Evolutionary conservation across 2,797 vertebrate genomes (phyloP).

Genomic region (Botia almorhae): DNA sequence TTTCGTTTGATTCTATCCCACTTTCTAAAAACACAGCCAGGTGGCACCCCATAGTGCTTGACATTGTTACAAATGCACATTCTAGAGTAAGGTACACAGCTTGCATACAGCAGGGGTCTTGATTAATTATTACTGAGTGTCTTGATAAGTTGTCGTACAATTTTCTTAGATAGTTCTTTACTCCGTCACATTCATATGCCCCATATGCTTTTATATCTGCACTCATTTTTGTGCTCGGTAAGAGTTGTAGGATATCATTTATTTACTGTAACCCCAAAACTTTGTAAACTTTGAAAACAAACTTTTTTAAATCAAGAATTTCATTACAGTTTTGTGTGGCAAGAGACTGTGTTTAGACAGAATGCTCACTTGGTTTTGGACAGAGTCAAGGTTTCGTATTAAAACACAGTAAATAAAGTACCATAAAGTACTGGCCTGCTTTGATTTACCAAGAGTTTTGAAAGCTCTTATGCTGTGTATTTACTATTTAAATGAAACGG

Average conservation of each 20-base stretch:
- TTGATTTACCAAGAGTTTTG: background rate
- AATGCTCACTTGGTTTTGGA: background rate
- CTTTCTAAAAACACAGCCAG: background rate
- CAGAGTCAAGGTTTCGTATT: background rate
- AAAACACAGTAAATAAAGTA: background rate
- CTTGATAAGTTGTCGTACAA: background rate
- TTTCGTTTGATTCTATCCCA: no score
- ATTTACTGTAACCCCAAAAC: background rate
- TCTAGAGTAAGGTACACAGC: background rate
- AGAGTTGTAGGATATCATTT: background rate
- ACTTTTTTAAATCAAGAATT: background rate
- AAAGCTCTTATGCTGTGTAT: background rate
- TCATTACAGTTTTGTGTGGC: background rate
- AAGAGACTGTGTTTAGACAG: background rate
- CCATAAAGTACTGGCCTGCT: background rate
- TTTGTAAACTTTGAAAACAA: background rate
- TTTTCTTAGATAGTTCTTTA: background rate
- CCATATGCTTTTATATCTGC: background rate
- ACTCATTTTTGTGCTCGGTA: background rate
- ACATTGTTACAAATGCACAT: background rate
- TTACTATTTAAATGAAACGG: no score
- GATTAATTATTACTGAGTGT: background rate
- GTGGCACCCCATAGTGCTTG: background rate
- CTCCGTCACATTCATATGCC: background rate
- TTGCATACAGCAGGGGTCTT: background rate